phyloP scores from a whole-genome alignment of 1,140 invertebrate genomes.

The Drosophila repletoides region DNA sequence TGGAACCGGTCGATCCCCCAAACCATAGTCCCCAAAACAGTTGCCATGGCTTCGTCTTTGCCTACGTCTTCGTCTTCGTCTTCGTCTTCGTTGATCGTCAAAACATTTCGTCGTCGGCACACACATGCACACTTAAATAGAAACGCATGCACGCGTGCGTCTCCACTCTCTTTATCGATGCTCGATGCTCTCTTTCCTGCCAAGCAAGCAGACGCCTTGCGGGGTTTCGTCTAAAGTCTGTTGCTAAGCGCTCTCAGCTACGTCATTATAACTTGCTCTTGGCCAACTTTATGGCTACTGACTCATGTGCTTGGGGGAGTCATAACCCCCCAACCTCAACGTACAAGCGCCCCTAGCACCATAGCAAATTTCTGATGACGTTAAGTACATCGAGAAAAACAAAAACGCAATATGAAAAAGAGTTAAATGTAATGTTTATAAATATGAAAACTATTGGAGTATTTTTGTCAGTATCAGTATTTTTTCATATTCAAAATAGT shows the following conservation, averaged over 20 bases:
- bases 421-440: too few species aligned
- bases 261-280: constrained; percentile 60
- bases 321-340: not conserved
- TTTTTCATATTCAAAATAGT: too few species aligned
- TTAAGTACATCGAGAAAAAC: constrained; percentile 44
- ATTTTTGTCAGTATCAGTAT: too few species aligned
- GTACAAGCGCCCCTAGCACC: not conserved
- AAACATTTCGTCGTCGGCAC: constrained; percentile 50
- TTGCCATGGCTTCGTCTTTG: not conserved
- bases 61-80: constrained; percentile 21
- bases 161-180: constrained; percentile 1
- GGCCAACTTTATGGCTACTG: constrained; percentile 45
- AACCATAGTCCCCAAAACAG: not conserved
- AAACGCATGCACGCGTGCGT: constrained; percentile 5
- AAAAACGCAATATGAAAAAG: too few species aligned
- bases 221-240: constrained; percentile 20
- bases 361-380: constrained; percentile 40
- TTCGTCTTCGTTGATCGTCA: constrained; percentile 41
- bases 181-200: not conserved
- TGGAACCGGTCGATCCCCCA: constrained; percentile 49
- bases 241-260: constrained; percentile 28
- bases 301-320: constrained; percentile 25
- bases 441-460: too few species aligned
- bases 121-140: constrained; percentile 17
- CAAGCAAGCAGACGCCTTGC: not conserved